Conservation (phyloP, 2,888 invertebrate genomes). For the Zaprionus lineosus region DNA sequence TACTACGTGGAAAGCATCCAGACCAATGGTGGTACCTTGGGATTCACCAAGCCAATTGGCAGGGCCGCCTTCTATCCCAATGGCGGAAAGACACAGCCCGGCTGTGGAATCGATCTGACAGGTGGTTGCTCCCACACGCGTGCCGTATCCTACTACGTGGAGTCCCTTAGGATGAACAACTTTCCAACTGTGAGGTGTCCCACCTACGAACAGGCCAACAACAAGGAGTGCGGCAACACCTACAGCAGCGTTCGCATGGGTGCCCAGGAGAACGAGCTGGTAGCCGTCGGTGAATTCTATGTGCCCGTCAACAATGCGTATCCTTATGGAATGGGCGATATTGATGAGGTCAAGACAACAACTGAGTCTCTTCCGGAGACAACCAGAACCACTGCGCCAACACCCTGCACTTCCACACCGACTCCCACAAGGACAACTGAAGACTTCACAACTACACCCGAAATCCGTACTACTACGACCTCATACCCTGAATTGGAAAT, state of each 20-base stretch:
- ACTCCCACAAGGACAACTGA: no score
- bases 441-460: not conserved
- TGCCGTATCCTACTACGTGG: conserved; percentile 82
- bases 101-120: conserved; percentile 82
- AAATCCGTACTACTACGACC: not conserved
- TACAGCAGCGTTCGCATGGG: conserved; percentile 74
- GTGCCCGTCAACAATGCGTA: conserved; percentile 69
- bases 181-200: conserved; percentile 76
- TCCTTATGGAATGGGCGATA: conserved; percentile 71
- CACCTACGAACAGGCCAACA: conserved; percentile 59
- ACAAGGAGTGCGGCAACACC: conserved; percentile 61
- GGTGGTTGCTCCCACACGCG: conserved; percentile 83
- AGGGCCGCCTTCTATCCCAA: conserved; percentile 84
- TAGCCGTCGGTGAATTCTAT: conserved; percentile 77
- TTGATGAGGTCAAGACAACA: conserved; percentile 6
- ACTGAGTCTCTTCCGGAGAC: no score
- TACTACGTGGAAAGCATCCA: conserved; percentile 80
- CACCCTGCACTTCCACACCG: no score
- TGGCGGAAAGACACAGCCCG: conserved; percentile 84
- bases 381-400: no score
- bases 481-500: not conserved
- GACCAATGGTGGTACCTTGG: conserved; percentile 77
- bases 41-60: conserved; percentile 79
- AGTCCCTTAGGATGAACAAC: conserved; percentile 79
- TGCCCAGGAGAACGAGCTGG: conserved; percentile 47